A percentile compares a stretch with the other conserved stretches of the same genome.
Evolutionary conservation across 2,888 invertebrate genomes (phyloP).

Genomic region (Junonia oenone): DNA sequence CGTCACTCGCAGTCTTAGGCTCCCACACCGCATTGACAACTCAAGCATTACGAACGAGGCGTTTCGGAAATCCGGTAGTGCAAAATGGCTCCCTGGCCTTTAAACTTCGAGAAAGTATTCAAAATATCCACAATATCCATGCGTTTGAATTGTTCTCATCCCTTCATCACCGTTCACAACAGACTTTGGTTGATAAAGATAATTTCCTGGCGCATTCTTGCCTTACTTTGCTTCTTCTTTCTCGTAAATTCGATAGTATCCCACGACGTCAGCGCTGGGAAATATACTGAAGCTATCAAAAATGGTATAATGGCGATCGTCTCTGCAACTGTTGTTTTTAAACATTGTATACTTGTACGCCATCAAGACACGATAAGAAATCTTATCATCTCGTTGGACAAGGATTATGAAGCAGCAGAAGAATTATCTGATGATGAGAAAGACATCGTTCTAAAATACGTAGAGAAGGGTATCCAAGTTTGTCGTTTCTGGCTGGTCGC

Average conservation of each 20-base stretch:
- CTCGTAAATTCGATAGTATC: slow-evolving; percentile 40
- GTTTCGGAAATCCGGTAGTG: background rate
- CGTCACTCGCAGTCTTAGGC: slow-evolving; percentile 8
- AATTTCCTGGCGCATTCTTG: slow-evolving; percentile 8
- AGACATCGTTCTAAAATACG: slow-evolving; percentile 39
- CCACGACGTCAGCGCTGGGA: slow-evolving; percentile 40
- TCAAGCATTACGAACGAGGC: background rate
- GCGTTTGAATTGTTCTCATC: slow-evolving; percentile 16
- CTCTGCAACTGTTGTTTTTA: slow-evolving; percentile 40
- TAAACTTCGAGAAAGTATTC: slow-evolving; percentile 17
- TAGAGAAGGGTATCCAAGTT: slow-evolving; percentile 40
- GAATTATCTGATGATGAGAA: slow-evolving; percentile 38
- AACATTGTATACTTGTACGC: slow-evolving; percentile 43
- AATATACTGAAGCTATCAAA: slow-evolving; percentile 46
- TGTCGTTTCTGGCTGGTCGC: slow-evolving; percentile 45
- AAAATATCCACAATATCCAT: slow-evolving; percentile 15
- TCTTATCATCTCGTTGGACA: slow-evolving; percentile 41
- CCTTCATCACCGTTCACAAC: no score
- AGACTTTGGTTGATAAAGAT: slow-evolving; percentile 18
- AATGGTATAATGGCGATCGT: slow-evolving; percentile 47
- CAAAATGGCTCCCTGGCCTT: slow-evolving; percentile 9
- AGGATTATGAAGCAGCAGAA: slow-evolving; percentile 43
- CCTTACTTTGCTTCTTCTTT: slow-evolving; percentile 22
- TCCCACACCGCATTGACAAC: slow-evolving; percentile 1
- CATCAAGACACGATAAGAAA: slow-evolving; percentile 36